Percentiles rank a stretch among this genome's conserved stretches.
phyloP scores from a whole-genome alignment of 2,888 invertebrate species.

The Endomychus coccineus region DNA sequence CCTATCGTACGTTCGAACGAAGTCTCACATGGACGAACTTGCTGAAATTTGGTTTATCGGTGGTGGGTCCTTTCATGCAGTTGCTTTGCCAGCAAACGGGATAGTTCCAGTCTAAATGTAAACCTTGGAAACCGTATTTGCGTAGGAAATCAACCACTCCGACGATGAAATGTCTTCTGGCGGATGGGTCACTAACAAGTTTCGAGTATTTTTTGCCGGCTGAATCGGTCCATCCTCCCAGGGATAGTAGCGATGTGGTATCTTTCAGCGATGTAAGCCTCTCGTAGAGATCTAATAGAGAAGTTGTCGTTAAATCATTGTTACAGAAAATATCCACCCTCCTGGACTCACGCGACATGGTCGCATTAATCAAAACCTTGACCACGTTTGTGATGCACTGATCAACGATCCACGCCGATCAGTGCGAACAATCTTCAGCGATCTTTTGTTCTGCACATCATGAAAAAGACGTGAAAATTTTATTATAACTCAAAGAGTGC shows the following conservation, averaged over 20 bases:
- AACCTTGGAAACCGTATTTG: constrained; percentile 72
- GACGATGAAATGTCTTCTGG: constrained; percentile 62
- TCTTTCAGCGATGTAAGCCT: constrained; percentile 63
- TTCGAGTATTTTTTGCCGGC: constrained; percentile 80
- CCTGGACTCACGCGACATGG: no score
- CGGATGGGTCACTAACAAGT: constrained; percentile 59
- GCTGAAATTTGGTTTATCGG: constrained; percentile 71
- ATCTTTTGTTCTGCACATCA: no score
- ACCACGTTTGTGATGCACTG: no score
- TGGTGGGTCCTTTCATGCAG: constrained; percentile 70
- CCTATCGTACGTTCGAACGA: background rate
- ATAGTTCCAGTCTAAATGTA: constrained; percentile 93
- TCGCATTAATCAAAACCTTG: no score
- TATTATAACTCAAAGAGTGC: no score
- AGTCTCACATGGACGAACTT: constrained; percentile 60
- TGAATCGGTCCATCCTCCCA: constrained; percentile 96
- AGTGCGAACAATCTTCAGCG: no score
- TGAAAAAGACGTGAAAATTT: no score
- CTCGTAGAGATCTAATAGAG: constrained; percentile 66
- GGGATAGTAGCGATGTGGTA: constrained; percentile 63
- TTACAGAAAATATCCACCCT: no score
- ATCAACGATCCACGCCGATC: no score
- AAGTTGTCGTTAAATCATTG: background rate
- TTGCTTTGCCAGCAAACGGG: constrained; percentile 91
- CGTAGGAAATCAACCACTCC: constrained; percentile 64